Conservation (phyloP, 1,140 invertebrate genomes). For the Caenorhabditis elegans region DNA sequence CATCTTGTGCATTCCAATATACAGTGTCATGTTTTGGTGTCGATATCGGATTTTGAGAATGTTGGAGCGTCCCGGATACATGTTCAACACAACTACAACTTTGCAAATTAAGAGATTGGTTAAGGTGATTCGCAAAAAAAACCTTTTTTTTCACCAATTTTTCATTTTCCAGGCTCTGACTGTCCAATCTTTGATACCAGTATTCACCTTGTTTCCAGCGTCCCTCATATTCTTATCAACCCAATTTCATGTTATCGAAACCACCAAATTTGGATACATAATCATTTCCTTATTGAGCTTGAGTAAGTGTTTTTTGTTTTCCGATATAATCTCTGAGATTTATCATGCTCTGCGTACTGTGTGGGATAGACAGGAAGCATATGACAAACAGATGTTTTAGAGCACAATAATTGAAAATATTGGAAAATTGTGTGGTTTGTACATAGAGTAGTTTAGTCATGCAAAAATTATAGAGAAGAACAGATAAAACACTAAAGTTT, state of each 20-base stretch:
- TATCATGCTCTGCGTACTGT: background rate
- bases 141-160: too few species aligned
- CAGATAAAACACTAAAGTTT: too few species aligned
- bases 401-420: too few species aligned
- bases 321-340: too few species aligned
- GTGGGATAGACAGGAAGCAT: too few species aligned
- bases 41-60: background rate
- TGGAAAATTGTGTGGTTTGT: too few species aligned
- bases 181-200: background rate
- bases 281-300: slow-evolving; percentile 23
- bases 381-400: too few species aligned
- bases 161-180: background rate
- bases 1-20: background rate
- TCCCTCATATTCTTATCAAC: background rate
- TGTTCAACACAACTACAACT: slow-evolving; percentile 14
- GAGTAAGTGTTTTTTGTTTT: background rate
- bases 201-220: background rate
- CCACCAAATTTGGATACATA: slow-evolving; percentile 2
- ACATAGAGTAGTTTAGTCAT: too few species aligned
- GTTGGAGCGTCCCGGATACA: background rate
- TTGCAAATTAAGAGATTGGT: background rate
- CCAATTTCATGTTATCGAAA: slow-evolving; percentile 18
- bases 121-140: background rate
- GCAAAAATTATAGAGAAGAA: too few species aligned
- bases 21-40: slow-evolving; percentile 8